Evolutionary conservation across 2,113 vertebrate genomes (phyloP).

Genomic region (Zonotrichia leucophrys): DNA sequence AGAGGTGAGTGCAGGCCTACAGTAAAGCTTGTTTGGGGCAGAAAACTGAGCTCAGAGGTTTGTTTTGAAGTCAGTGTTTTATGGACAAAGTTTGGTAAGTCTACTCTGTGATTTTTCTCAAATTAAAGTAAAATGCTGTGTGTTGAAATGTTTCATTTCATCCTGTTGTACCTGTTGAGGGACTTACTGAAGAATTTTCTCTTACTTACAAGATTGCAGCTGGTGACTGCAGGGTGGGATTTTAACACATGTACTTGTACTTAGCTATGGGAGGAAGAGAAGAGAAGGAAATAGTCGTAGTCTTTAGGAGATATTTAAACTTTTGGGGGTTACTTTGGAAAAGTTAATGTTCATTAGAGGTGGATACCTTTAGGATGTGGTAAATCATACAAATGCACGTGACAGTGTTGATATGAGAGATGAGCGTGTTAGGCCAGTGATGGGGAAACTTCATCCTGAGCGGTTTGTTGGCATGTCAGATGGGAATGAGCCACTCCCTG

Average conservation of each 20-base stretch:
- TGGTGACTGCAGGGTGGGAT: not conserved
- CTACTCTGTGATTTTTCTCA: not conserved
- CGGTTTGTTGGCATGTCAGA: not conserved
- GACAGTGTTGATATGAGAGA: not conserved
- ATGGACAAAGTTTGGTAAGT: not conserved
- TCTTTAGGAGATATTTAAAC: not conserved
- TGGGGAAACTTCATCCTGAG: slow-evolving; percentile 7
- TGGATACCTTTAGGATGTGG: not conserved
- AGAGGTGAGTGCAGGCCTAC: not conserved
- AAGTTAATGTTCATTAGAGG: not conserved
- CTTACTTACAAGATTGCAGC: not conserved
- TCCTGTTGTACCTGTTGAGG: not conserved
- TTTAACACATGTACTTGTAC: not conserved
- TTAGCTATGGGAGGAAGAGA: not conserved
- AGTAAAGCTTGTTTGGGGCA: not conserved
- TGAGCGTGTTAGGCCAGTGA: not conserved
- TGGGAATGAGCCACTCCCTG: slow-evolving; percentile 13
- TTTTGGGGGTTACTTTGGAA: not conserved
- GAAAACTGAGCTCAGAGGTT: not conserved
- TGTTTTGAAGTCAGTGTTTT: not conserved
- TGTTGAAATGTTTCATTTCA: not conserved
- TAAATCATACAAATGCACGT: not conserved
- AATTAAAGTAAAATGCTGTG: not conserved
- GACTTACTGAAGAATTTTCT: not conserved
- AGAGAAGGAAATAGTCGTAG: not conserved